A percentile compares a stretch with the other conserved stretches of the same genome.
Evolutionary conservation across 2,113 vertebrate species (phyloP).

Genomic region (Aptenodytes patagonicus): DNA sequence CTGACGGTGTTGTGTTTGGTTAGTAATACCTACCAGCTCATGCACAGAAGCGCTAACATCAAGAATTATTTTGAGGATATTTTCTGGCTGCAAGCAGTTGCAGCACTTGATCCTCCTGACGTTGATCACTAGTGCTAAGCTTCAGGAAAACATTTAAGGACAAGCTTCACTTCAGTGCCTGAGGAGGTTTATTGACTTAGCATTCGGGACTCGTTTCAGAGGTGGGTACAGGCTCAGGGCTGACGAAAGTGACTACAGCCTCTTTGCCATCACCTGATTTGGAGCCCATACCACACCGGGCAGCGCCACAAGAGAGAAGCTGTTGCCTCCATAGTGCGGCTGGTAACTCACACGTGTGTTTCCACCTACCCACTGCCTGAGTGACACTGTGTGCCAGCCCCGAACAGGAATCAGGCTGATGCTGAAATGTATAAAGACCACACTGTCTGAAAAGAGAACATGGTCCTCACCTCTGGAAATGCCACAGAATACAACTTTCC

Average conservation of each 20-base stretch:
- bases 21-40: not conserved
- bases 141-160: not conserved
- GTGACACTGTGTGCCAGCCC: not conserved
- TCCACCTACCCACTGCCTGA: not conserved
- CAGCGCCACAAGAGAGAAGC: not conserved
- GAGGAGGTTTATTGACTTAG: not conserved
- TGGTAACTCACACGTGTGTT: not conserved
- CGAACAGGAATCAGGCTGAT: not conserved
- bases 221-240: not conserved
- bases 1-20: not conserved
- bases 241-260: not conserved
- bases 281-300: not conserved
- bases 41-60: not conserved
- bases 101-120: not conserved
- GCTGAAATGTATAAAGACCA: not conserved
- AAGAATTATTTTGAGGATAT: not conserved
- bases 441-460: not conserved
- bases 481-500: not conserved
- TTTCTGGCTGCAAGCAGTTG: not conserved
- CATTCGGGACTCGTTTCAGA: not conserved
- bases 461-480: not conserved
- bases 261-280: not conserved
- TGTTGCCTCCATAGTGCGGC: not conserved
- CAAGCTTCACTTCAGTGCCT: not conserved
- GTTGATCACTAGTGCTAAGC: not conserved